These are phyloP conservation scores for Pollenia angustigena DNA, from an alignment of 2,888 invertebrate species.

Conservation along the genomic window DNA sequence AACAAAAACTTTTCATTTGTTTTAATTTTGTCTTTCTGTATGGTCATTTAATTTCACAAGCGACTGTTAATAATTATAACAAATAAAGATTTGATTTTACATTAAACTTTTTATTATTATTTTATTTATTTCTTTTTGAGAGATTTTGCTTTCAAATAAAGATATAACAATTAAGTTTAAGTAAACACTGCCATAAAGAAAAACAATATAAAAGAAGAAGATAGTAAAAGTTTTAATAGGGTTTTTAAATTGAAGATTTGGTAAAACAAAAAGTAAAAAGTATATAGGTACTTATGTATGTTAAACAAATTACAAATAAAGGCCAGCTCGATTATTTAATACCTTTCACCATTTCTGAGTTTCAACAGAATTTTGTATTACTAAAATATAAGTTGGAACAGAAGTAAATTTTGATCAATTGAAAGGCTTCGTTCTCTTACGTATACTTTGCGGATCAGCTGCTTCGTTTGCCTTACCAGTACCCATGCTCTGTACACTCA, in stretches of 20 bases:
- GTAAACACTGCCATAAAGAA: constrained; percentile 37
- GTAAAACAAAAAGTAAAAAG: not conserved
- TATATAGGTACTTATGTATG: not conserved
- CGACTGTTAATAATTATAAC: constrained; percentile 29
- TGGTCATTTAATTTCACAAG: not conserved
- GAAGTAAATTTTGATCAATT: too few species aligned
- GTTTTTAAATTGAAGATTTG: constrained; percentile 35
- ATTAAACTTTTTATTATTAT: constrained; percentile 32
- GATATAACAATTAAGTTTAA: constrained; percentile 47
- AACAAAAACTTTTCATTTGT: too few species aligned
- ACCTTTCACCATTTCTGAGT: too few species aligned
- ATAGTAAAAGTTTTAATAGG: constrained; percentile 52
- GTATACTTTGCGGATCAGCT: too few species aligned
- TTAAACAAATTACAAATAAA: too few species aligned
- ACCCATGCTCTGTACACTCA: too few species aligned
- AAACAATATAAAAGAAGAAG: constrained; percentile 3
- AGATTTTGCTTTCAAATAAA: constrained; percentile 16
- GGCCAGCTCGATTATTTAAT: too few species aligned
- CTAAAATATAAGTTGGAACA: too few species aligned
- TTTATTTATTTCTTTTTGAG: constrained; percentile 5
- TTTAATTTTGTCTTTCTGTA: too few species aligned
- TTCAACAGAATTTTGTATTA: too few species aligned
- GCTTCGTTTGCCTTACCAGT: too few species aligned
- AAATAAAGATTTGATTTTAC: constrained; percentile 32
- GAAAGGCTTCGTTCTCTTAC: too few species aligned